Conservation (phyloP, 2,113 vertebrate genomes). For the Ploceus nigricollis region DNA sequence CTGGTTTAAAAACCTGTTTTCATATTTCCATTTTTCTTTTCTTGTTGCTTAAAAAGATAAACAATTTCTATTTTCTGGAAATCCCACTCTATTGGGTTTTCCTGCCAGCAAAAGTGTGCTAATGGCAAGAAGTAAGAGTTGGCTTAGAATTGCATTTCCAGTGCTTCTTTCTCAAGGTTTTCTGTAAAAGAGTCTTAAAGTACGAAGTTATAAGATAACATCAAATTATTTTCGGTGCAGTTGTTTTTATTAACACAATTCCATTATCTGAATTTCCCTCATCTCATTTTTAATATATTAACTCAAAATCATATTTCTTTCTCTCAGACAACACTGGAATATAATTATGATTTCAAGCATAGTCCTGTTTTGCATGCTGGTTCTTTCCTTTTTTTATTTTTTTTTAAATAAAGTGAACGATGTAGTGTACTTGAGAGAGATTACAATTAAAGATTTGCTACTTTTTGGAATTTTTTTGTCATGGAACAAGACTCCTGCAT, state of each 20-base stretch:
- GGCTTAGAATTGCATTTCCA: neutral
- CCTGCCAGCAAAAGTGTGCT: neutral
- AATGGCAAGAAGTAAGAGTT: neutral
- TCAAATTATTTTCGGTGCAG: neutral
- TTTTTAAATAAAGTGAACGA: neutral
- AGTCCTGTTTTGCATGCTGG: neutral
- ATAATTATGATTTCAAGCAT: neutral
- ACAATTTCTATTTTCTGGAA: neutral
- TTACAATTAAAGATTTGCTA: neutral
- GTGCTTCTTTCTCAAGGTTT: neutral
- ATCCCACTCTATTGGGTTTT: accelerated
- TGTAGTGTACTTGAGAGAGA: neutral
- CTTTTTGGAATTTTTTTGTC: neutral
- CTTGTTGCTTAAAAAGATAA: neutral
- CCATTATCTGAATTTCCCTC: neutral
- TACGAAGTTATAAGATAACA: neutral
- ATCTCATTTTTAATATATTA: neutral
- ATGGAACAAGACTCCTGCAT: neutral
- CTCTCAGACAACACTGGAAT: neutral
- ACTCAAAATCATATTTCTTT: neutral
- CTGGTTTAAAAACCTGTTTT: neutral
- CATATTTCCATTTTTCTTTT: neutral
- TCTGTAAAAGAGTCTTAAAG: neutral
- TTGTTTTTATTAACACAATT: neutral
- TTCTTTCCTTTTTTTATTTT: too few species aligned